phyloP scores from a whole-genome alignment of 1,140 invertebrate genomes.

The Drosophila novamexicana region DNA sequence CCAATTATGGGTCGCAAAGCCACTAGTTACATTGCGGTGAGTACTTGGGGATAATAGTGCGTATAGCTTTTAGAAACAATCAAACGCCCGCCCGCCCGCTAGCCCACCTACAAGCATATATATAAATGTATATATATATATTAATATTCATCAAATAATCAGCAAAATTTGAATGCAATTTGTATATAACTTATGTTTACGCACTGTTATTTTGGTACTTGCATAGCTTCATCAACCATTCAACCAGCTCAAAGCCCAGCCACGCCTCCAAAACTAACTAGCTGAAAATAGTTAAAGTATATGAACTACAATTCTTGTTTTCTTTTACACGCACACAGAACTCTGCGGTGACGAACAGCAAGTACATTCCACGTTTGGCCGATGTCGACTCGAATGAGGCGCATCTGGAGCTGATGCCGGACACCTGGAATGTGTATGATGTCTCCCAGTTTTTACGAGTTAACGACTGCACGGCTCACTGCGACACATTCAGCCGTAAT shows the following conservation, averaged over 20 bases:
- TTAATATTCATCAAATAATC: conserved; percentile 37
- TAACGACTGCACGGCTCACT: conserved; percentile 95
- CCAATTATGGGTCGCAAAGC: conserved; percentile 87
- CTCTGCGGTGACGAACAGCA: conserved; percentile 75
- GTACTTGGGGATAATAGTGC: conserved; percentile 82
- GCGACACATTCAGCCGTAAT: conserved; percentile 90
- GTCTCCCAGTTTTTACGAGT: conserved; percentile 94
- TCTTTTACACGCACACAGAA: conserved; percentile 53
- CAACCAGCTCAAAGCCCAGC: conserved; percentile 11
- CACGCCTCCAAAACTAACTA: background rate
- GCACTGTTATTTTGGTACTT: conserved; percentile 82
- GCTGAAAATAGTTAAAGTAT: too few species aligned
- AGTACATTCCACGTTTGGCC: conserved; percentile 82
- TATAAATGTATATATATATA: conserved; percentile 19
- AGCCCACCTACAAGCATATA: conserved; percentile 30
- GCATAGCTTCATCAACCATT: conserved; percentile 31
- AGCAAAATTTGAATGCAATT: conserved; percentile 22
- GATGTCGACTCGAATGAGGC: conserved; percentile 74
- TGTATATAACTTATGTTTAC: conserved; percentile 72
- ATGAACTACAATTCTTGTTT: conserved; percentile 13
- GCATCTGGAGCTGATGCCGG: conserved; percentile 88
- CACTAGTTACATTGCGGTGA: conserved; percentile 87
- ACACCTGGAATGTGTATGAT: conserved; percentile 92
- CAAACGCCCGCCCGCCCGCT: conserved; percentile 22
- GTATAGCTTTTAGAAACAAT: conserved; percentile 55